A percentile compares a stretch with the other conserved stretches of the same genome.
These are phyloP conservation scores for Hirundo rustica DNA, from an alignment of 2,797 vertebrate genomes.

Conservation along the genomic window DNA sequence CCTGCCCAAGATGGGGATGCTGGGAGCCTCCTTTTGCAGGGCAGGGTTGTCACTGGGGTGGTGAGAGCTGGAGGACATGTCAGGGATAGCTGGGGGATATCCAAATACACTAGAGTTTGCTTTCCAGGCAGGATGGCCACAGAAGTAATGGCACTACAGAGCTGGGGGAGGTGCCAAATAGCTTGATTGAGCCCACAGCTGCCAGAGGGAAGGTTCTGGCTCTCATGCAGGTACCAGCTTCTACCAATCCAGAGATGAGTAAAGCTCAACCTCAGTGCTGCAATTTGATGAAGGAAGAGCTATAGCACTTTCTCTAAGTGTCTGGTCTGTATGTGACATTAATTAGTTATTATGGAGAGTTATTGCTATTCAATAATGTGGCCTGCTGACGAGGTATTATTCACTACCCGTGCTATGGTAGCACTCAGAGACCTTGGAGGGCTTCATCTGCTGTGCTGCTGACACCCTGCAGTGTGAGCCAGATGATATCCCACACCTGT, in stretches of 20 bases:
- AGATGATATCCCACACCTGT: not conserved
- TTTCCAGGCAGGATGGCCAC: not conserved
- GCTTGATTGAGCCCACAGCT: not conserved
- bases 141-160: not conserved
- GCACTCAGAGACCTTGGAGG: not conserved
- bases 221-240: not conserved
- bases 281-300: not conserved
- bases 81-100: not conserved
- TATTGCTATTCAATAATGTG: slow-evolving; percentile 34
- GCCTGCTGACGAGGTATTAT: not conserved
- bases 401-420: not conserved
- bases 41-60: not conserved
- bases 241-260: not conserved
- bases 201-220: not conserved
- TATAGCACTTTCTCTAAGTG: not conserved
- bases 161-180: not conserved
- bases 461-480: not conserved
- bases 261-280: not conserved
- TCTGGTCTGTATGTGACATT: slow-evolving; percentile 24
- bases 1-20: not conserved
- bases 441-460: not conserved
- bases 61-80: not conserved
- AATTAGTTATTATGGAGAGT: slow-evolving; percentile 45
- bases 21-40: not conserved
- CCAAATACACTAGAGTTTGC: not conserved